Evolutionary conservation across 2,113 vertebrate species (phyloP).

Genomic region (Hiodon tergisus): DNA sequence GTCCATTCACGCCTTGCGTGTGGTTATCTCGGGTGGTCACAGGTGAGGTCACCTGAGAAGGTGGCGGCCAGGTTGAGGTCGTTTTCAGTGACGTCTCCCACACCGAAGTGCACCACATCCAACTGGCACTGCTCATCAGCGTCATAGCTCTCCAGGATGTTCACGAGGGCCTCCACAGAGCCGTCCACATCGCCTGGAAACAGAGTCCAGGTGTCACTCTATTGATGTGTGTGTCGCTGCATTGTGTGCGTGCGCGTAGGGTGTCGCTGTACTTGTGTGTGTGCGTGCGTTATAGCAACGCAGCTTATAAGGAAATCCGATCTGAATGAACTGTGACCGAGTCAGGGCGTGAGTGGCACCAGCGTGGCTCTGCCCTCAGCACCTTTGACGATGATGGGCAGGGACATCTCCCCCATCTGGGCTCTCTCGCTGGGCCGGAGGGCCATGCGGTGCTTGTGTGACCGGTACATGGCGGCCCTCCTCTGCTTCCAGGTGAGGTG

Average conservation of each 20-base stretch:
- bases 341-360: neutral
- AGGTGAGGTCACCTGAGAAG: slow-evolving; percentile 68
- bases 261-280: neutral
- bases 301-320: neutral
- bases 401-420: slow-evolving; percentile 42
- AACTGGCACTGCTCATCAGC: slow-evolving; percentile 76
- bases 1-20: neutral
- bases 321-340: neutral
- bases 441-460: slow-evolving; percentile 50
- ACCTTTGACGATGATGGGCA: slow-evolving; percentile 88
- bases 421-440: slow-evolving; percentile 60
- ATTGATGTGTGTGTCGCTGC: neutral
- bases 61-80: slow-evolving; percentile 80
- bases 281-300: neutral
- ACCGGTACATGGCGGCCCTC: slow-evolving; percentile 56
- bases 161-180: slow-evolving; percentile 82
- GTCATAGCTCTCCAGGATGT: slow-evolving; percentile 79
- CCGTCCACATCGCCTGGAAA: slow-evolving; percentile 85
- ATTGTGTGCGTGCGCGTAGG: neutral
- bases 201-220: neutral
- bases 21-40: neutral
- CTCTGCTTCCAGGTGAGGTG: slow-evolving; percentile 77
- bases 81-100: slow-evolving; percentile 84
- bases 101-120: slow-evolving; percentile 80
- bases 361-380: neutral